Base-by-base conservation (phyloP, 2,888 invertebrate species). In the Drosophila prostipennis region DNA sequence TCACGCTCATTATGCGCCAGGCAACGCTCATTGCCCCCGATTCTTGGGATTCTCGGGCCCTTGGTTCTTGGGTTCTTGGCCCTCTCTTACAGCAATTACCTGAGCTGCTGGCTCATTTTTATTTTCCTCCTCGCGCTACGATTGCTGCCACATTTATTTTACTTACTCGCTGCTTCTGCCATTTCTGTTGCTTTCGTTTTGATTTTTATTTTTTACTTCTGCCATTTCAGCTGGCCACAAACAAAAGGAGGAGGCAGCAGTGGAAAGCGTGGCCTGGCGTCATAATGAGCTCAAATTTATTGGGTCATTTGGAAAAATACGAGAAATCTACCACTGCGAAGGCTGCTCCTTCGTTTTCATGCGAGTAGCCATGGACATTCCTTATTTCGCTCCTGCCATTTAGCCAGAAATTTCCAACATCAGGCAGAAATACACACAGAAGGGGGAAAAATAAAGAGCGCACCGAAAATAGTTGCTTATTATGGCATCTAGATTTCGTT, bases 271-370 rank as follows among this genome's bases (percentile, higher is more conserved):
- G 89, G 84, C 87, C 67, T 70, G 72, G 79, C 81, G 89, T 88
- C 85, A 85, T 85, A 85, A 85, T 85, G 89, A 88, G 89, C 74
- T 80, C 67, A 87, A 85, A 85, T 85, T 85, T 85, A 85, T 85
- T 83, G 80, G 85, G 89, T 88, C 87, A 88, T 85, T 87, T 88
- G 74, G 74, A 83, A 82, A 72, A 86, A 83, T 88, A 79, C 74
- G 73, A 79, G 74, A 71, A 83, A 87, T 87, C 83, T 78, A 79
- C 76, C 69, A 60, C 51, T 60, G 72, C 72, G 19, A 16, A 16
- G 6, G 16, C 19, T 19, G 10, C 40, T 74, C 56, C 43, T 55
- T 55, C 53, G 49, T 23, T 32, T 32, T 39, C 58, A 34, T 49
- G 10, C 48, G 63, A 63, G 42, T 42, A 49, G 42, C 65, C 32